Evolutionary conservation across 1,140 invertebrate genomes (phyloP).

Genomic region (Drosophila bipectinata): DNA sequence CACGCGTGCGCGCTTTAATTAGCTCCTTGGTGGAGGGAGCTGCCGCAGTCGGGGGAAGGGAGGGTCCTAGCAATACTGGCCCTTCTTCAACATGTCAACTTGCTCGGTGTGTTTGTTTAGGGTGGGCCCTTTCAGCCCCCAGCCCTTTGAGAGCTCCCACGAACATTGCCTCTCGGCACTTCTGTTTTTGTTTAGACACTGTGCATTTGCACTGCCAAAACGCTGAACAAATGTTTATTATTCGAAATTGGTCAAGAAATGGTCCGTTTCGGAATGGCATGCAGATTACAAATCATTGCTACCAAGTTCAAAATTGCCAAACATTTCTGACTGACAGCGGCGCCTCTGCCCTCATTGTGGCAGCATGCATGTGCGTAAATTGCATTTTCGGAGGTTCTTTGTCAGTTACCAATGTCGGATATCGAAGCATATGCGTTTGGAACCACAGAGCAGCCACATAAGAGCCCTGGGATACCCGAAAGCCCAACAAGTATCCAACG

Average conservation of each 20-base stretch:
- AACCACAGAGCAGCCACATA: slow-evolving; percentile 18
- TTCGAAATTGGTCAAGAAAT: slow-evolving; percentile 23
- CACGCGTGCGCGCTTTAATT: slow-evolving; percentile 73
- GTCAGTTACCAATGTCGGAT: slow-evolving; percentile 15
- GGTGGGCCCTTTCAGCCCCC: slow-evolving; percentile 14
- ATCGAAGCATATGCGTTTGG: slow-evolving; percentile 17
- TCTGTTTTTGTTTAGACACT: slow-evolving; percentile 52
- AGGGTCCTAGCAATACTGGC: slow-evolving; percentile 3
- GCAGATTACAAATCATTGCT: slow-evolving; percentile 58
- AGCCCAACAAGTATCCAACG: neutral
- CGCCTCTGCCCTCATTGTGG: neutral
- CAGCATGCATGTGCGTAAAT: slow-evolving; percentile 29
- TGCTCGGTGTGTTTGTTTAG: slow-evolving; percentile 57
- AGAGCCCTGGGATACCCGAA: slow-evolving; percentile 4
- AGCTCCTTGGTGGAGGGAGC: slow-evolving; percentile 37
- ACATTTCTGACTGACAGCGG: slow-evolving; percentile 20
- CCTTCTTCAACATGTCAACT: slow-evolving; percentile 57
- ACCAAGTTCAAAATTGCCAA: slow-evolving; percentile 61
- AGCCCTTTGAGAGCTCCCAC: slow-evolving; percentile 7
- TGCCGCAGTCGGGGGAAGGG: slow-evolving; percentile 2
- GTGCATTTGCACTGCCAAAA: slow-evolving; percentile 53
- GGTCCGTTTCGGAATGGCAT: slow-evolving; percentile 9
- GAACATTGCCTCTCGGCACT: slow-evolving; percentile 26
- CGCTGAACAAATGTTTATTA: slow-evolving; percentile 47
- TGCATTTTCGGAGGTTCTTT: slow-evolving; percentile 23